Conservation (phyloP, 2,797 vertebrate species). For the Meda fulgida region DNA sequence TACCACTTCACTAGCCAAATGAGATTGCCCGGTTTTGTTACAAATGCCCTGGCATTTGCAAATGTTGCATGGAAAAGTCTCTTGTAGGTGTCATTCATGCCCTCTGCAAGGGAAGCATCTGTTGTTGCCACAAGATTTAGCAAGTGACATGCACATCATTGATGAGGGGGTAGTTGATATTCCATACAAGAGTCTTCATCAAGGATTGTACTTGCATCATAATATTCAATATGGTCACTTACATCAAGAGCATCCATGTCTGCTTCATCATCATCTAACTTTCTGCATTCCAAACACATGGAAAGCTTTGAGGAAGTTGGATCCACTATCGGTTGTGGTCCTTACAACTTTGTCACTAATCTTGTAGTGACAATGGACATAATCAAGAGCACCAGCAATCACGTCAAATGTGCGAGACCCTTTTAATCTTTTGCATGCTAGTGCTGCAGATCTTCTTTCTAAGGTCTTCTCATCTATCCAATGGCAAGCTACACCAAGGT, state of each 20-base stretch:
- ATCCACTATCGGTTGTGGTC: constrained; percentile 25
- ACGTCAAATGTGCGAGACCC: constrained; percentile 34
- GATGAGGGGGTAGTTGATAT: constrained; percentile 38
- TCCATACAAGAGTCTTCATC: constrained; percentile 41
- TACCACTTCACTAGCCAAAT: constrained; percentile 44
- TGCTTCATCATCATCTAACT: constrained; percentile 17
- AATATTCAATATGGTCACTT: constrained; percentile 38
- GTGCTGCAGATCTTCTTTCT: not conserved
- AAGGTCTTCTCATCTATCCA: too few relatives aligned
- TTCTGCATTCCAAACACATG: constrained; percentile 43
- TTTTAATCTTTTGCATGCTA: constrained; percentile 50
- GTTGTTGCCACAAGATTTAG: constrained; percentile 45
- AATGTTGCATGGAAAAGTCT: constrained; percentile 27
- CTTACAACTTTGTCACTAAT: too few relatives aligned
- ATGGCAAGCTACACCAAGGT: too few relatives aligned
- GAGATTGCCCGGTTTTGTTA: too few relatives aligned
- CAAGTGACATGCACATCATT: constrained; percentile 42
- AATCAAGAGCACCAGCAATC: constrained; percentile 47
- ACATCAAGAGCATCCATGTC: constrained; percentile 37
- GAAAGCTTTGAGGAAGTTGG: constrained; percentile 52
- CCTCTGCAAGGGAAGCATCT: constrained; percentile 33
- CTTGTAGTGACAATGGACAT: not conserved
- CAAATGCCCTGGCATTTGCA: too few relatives aligned
- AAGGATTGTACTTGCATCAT: constrained; percentile 32
- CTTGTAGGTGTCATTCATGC: constrained; percentile 29